Base-by-base conservation (phyloP, 2,113 vertebrate genomes). In the Alligator mississippiensis region DNA sequence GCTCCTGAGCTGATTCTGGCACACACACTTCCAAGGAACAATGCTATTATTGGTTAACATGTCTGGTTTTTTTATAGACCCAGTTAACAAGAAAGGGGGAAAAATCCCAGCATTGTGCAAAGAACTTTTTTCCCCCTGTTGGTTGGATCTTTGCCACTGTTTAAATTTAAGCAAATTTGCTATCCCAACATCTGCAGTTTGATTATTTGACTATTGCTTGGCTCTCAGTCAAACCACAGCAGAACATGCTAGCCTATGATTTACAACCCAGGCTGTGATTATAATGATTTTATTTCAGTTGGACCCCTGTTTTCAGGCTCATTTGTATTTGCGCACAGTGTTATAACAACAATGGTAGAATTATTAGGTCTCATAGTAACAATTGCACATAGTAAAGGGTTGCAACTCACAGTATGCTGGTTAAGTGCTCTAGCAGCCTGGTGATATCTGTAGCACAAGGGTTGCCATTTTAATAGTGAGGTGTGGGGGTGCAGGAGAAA, bases 171-270 rank as follows among this genome's bases (percentile, higher is more conserved):
- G 98, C 97, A 76, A 90, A 97, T 98, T 97, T 96, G 96, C 96
- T 97, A 93, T 97, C 88, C 96, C 94, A 92, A 97, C 97, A 98
- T 98, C 97, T 98, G 98, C 96, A 98, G 96, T 97, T 98, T 98
- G 98, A 98, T 98, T 98, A 97, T 98, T 98, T 98, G 97, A 98
- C 97, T 98, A 96, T 98, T 98, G 96, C 96, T 91, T 98, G 98
- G 98, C 98, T 97, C 95, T 88, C 14, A 11, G 92, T 98, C 98
- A 98, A 97, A 97, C 97, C 98, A 96, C 97, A 94, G 97, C 95
- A 97, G 97, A 98, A 96, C 95, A 95, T 94, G 85, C 98, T 95
- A 93, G 96, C 92, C 95, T 93, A 95, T 96, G 97, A 98, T 98
- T 98, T 97, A 97, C 95, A 97, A 96, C 95, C 96, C 93, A 94